Evolutionary conservation across 2,888 invertebrate species (phyloP).

Genomic region (Escarpia spicata): DNA sequence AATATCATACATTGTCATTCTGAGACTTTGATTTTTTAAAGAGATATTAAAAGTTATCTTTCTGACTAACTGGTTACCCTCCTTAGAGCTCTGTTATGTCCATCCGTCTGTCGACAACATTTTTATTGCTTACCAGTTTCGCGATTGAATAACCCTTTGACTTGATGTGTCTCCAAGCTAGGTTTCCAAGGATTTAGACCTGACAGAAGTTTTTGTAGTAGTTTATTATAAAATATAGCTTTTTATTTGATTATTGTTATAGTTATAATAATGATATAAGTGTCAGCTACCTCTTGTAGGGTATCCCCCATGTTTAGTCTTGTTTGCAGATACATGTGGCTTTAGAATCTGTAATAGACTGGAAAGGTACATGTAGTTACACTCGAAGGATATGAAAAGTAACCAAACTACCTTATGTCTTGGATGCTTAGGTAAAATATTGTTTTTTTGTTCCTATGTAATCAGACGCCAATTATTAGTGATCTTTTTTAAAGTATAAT

Average conservation of each 20-base stretch:
- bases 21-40: neutral
- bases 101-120: neutral
- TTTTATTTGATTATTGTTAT: too few relatives aligned
- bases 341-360: neutral
- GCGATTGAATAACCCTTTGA: neutral
- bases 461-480: too few relatives aligned
- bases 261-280: too few relatives aligned
- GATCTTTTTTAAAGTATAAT: too few relatives aligned
- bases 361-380: neutral
- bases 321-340: constrained; percentile 21
- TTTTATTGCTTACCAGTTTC: neutral
- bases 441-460: too few relatives aligned
- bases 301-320: neutral
- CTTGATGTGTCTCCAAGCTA: constrained; percentile 13
- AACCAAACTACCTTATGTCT: too few relatives aligned
- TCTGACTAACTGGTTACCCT: neutral
- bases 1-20: neutral
- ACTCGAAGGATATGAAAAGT: too few relatives aligned
- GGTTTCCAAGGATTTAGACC: neutral
- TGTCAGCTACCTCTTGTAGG: too few relatives aligned
- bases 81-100: neutral
- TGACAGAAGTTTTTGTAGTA: constrained; percentile 13
- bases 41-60: constrained; percentile 8
- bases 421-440: too few relatives aligned
- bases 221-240: constrained; percentile 17